Evolutionary conservation across 2,113 vertebrate genomes (phyloP).

Genomic region (Tauraco erythrolophus): DNA sequence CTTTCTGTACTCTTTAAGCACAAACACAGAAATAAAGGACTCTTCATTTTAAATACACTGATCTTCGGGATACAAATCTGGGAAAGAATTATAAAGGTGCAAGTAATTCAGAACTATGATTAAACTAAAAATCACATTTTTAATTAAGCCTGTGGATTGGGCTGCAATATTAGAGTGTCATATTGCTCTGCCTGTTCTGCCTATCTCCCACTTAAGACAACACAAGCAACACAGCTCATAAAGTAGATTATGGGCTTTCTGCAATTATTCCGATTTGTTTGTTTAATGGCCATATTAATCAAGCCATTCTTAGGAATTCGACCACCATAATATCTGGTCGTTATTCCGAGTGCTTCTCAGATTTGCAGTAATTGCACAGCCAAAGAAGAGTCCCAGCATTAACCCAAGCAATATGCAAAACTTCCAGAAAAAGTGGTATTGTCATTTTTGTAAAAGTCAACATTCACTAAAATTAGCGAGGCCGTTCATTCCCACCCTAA

Average conservation of each 20-base stretch:
- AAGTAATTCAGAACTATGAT: neutral
- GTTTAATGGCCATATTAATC: neutral
- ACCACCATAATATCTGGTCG: neutral
- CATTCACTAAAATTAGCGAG: neutral
- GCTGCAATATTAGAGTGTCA: neutral
- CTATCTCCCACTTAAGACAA: neutral
- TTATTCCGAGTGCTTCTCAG: neutral
- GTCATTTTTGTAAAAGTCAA: neutral
- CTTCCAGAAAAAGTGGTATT: neutral
- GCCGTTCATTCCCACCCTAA: neutral
- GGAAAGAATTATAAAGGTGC: neutral
- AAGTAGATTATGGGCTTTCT: neutral
- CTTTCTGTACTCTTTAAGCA: neutral
- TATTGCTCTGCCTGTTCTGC: neutral
- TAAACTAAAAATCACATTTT: neutral
- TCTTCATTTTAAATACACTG: neutral
- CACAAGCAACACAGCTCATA: neutral
- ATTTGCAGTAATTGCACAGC: neutral
- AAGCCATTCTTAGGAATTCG: neutral
- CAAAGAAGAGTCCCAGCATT: neutral
- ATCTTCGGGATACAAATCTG: neutral
- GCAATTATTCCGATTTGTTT: neutral
- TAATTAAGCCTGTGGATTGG: neutral
- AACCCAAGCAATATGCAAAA: neutral
- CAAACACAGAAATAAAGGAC: neutral